Conservation (phyloP, 64 coral and sea anemone species). For the Orbicella faveolata region DNA sequence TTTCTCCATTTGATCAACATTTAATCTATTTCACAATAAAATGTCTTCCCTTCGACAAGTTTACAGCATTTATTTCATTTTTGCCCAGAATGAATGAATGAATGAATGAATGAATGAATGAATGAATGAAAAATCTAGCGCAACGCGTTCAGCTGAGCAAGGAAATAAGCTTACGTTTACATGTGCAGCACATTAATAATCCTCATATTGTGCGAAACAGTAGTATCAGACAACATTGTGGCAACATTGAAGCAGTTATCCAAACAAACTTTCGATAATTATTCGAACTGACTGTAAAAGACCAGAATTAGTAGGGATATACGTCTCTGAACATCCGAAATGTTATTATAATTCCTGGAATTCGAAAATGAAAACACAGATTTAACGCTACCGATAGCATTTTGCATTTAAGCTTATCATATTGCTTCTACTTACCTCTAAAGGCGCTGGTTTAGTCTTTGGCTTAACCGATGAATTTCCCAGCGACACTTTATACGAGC, state of each 20-base stretch:
- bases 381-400: neutral
- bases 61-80: too few species aligned
- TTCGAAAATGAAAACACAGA: neutral
- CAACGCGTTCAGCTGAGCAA: neutral
- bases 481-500: constrained; percentile 65
- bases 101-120: neutral
- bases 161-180: neutral
- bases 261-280: neutral
- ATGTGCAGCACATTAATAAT: neutral
- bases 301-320: neutral
- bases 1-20: too few species aligned
- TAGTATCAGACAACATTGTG: too few species aligned
- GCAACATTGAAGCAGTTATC: neutral
- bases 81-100: too few species aligned
- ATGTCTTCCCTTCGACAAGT: too few species aligned
- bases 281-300: neutral
- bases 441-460: constrained; percentile 70
- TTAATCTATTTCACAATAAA: too few species aligned
- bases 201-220: neutral
- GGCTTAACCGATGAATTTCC: constrained; percentile 40
- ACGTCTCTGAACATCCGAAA: neutral
- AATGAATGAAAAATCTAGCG: neutral
- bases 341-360: constrained; percentile 16
- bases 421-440: constrained; percentile 60
- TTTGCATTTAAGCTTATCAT: neutral